Evolutionary conservation across 64 coral and sea anemone genomes (phyloP), one percentile per base, ranked within the genome.

Genomic region (Stichodactyla mertensii): DNA sequence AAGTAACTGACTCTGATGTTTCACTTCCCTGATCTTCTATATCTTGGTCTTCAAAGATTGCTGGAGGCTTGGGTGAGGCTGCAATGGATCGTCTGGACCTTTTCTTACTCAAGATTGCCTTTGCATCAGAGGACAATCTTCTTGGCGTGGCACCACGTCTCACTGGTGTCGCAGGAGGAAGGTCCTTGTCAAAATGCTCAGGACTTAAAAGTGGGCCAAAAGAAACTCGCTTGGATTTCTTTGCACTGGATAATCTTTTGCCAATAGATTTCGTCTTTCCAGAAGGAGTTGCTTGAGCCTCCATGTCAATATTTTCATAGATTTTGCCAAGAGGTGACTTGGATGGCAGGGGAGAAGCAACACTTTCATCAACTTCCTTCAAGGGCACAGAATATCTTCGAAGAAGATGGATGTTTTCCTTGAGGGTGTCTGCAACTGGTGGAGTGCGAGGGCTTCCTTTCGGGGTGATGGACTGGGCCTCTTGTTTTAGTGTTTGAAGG

Each of bases 181-280:
- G 64, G 0, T 81, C 52, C 83, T 92, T 95, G 77, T 95, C 93
- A 91, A 99, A 99, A 4, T 95, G 97, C 80, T 99, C 97, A 78
- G 97, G 97, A 81, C 97, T 99, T 0, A 99, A 64, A 55, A 95
- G 77, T 80, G 97, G 93, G 51, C 97, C 97, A 93, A 98, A 98
- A 0, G 95, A 98, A 14, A 98, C 95, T 27, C 95, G 70, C 36
- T 98, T 98, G 16, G 66, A 88, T 26, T 53, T 87, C 52, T 55
- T 93, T 55, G 64, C 55, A 52, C 77, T 71, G 18, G 84, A 86
- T 12, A 51, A 0, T 2, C 82, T 66, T 0, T 61, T 67, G 13
- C 74, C 87, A 15, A 62, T 51, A 52, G 90, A 87, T 69, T 95
- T 89, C 71, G 53, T 86, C 28, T 91, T 87, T 18, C 88, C 79